Percentiles rank a stretch among this genome's conserved stretches.
These are phyloP conservation scores for Apodemia duryi DNA, from an alignment of 2,888 invertebrate genomes.

Conservation along the genomic window DNA sequence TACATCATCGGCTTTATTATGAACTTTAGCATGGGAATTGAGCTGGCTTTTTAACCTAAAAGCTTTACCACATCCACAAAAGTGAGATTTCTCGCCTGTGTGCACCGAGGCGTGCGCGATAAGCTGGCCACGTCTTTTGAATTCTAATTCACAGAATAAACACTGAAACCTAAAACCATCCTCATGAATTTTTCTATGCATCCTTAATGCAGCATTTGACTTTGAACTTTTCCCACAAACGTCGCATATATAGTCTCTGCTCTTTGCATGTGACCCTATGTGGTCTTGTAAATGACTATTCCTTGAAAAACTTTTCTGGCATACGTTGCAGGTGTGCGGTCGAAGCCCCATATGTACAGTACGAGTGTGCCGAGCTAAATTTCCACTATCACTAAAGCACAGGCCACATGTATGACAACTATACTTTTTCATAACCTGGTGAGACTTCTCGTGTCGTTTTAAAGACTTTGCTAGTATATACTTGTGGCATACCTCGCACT, in stretches of 20 bases:
- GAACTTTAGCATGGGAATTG: constrained; percentile 39
- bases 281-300: constrained; percentile 73
- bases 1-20: constrained; percentile 24
- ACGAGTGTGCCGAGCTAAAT: constrained; percentile 72
- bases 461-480: constrained; percentile 47
- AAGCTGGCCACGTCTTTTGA: constrained; percentile 74
- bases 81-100: constrained; percentile 74
- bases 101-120: constrained; percentile 76
- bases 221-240: constrained; percentile 74
- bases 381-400: constrained; percentile 65
- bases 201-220: constrained; percentile 71
- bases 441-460: constrained; percentile 66
- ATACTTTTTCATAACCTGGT: constrained; percentile 55
- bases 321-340: constrained; percentile 69
- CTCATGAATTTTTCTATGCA: constrained; percentile 64
- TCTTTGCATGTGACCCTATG: constrained; percentile 59
- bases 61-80: constrained; percentile 71
- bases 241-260: constrained; percentile 72
- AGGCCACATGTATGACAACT: constrained; percentile 77
- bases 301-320: constrained; percentile 68
- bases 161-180: constrained; percentile 57
- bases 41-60: constrained; percentile 67
- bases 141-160: constrained; percentile 72
- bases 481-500: constrained; percentile 63
- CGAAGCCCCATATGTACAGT: constrained; percentile 65